Evolutionary conservation across 2,888 invertebrate species (phyloP), one percentile per base, ranked within the genome.

Genomic region (Meandrusa payeni): DNA sequence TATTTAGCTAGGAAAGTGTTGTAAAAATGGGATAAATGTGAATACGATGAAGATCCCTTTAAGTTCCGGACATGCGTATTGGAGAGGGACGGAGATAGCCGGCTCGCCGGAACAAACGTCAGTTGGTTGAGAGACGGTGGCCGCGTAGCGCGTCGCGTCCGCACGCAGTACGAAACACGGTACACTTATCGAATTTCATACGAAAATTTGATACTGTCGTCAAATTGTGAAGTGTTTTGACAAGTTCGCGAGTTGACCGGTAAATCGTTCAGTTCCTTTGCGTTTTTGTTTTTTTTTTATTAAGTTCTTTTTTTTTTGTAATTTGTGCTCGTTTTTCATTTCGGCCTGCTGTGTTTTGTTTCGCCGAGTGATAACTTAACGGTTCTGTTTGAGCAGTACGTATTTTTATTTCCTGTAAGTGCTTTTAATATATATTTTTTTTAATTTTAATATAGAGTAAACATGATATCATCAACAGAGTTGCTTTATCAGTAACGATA

Each of bases 121-220:
- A 87, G 86, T 87, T 64, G 76, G 61, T 32, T 22, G 44, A 31
- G 58, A 69, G 67, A 69, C 76, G 80, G 69, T 69, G 74, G 75
- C 62, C 73, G 76, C 59, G 69, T 59, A 58, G 76, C 55, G 69
- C 63, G 85, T 64, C 51, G 66, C 57, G 62, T 67, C 50, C 36
- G 47, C 38, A 41, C 47, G 54, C 48, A 49, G 41, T 52, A 56
- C 61, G 61, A 65, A 65, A 72, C 62, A 64, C 66, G 63, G 75
- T 74, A 77, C 86, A 86, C 86, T 80, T 86, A 85, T 87, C 85
- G 76, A 82, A 82, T 87, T 87, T 86, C 79, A 77, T 77, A 77
- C 65, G 76, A 80, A 86, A 87, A 78, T 85, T 86, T 81, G 85
- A 81, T 86, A 83, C 81, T 54, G 86, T 86, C 67, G 86, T 86